Evolutionary conservation across 2,113 vertebrate genomes (phyloP).

Genomic region (Thomomys bottae): DNA sequence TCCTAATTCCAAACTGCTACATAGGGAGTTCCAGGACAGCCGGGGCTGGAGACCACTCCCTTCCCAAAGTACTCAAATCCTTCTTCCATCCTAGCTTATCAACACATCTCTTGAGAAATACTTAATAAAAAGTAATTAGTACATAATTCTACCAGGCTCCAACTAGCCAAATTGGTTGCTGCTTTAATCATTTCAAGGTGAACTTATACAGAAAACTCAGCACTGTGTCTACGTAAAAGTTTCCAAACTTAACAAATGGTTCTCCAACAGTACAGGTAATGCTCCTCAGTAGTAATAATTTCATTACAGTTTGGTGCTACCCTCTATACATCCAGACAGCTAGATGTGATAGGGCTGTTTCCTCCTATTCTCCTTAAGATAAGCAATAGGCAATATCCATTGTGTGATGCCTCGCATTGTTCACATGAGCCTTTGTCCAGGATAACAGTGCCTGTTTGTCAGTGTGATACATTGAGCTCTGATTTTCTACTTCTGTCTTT

Average conservation of each 20-base stretch:
- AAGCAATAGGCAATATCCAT: constrained; percentile 79
- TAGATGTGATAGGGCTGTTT: constrained; percentile 71
- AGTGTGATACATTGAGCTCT: constrained; percentile 81
- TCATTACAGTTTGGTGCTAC: constrained; percentile 70
- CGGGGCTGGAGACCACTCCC: too few relatives aligned
- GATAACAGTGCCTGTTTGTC: constrained; percentile 82
- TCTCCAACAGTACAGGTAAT: too few relatives aligned
- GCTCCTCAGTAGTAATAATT: constrained; percentile 42
- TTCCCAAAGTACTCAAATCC: not conserved
- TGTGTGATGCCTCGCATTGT: constrained; percentile 79
- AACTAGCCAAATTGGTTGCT: not conserved
- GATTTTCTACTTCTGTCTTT: constrained; percentile 81
- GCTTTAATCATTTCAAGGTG: constrained; percentile 24
- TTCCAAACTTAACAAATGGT: constrained; percentile 42
- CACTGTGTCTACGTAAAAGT: constrained; percentile 13
- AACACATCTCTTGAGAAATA: not conserved
- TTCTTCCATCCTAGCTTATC: not conserved
- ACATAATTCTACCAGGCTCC: not conserved
- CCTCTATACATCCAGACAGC: not conserved
- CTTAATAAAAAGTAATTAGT: not conserved
- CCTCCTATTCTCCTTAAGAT: constrained; percentile 76
- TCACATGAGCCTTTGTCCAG: constrained; percentile 76
- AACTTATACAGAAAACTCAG: constrained; percentile 35
- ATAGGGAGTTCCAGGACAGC: too few relatives aligned
- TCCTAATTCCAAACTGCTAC: too few relatives aligned